Base-by-base conservation (phyloP, 1,140 invertebrate genomes). In the Conus ventricosus region DNA sequence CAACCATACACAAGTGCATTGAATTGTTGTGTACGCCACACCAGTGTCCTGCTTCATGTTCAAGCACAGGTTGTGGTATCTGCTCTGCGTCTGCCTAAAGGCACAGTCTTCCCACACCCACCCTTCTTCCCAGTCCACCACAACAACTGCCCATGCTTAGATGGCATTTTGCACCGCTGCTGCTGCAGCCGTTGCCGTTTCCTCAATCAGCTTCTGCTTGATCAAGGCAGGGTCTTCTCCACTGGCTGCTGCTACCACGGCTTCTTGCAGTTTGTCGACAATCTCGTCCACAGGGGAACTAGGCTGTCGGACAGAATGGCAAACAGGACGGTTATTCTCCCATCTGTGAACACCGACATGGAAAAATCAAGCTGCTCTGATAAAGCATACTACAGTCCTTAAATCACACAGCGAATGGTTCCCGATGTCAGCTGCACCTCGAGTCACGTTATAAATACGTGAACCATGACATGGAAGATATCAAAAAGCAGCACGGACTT, bases 241-340 rank as follows among this genome's bases (percentile, higher is more conserved):
- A 7, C 8, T 15, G 23, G 55, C 82, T 15, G 54, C 57, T 8
- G n/a, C 27, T n/a, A 84, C 13, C 54, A 60, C 27, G 4, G 55
- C 57, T 17, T 84, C 82, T 39, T 84, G 82, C 25, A 84, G 82
- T 51, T 63, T 84, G 57, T 84, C 57, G 6, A 67, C 57, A 4
- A 84, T 67, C 55, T 84, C 82, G 17, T 84, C 82, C 54, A 84
- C 54, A 63, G 82, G 82, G 13, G 82, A 84, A 23, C 82, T 84
- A 84, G 82, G 82, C 82, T 84, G 82, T 81, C 39, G 23, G 53
- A 84, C 57, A 84, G 13, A 84, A 55, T 60, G 57, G 15, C 23
- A 76, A n/a, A 76, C 75, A 76, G 75, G 27, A 60, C 15, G 0
- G 39, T 39, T 39, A 39, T 39, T 39, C 39, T 39, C 39, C 39